Evolutionary conservation across 2,797 vertebrate genomes (phyloP).

Genomic region (Aeoliscus strigatus): DNA sequence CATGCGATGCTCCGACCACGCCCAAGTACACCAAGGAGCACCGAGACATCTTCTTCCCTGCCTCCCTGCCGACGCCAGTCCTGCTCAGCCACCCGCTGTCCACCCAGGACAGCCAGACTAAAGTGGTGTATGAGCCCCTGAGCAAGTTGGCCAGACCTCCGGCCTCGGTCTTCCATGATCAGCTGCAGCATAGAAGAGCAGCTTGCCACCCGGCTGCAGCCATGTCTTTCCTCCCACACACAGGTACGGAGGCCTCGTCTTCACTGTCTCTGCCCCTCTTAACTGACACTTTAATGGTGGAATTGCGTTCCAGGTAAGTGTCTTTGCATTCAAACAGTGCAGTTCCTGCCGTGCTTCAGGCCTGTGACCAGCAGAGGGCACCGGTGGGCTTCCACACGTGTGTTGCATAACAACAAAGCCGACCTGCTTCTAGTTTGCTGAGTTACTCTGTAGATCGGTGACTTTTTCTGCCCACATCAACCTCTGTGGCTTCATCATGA

Average conservation of each 20-base stretch:
- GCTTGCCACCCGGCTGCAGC: conserved; percentile 60
- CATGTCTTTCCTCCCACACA: conserved; percentile 68
- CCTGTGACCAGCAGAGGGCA: conserved; percentile 53
- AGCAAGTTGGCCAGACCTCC: conserved; percentile 74
- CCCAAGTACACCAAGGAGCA: conserved; percentile 89
- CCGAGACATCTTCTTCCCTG: conserved; percentile 86
- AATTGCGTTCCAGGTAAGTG: too few relatives aligned
- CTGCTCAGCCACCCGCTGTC: conserved; percentile 68
- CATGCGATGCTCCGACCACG: conserved; percentile 84
- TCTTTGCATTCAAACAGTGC: too few relatives aligned
- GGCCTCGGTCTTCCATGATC: conserved; percentile 60
- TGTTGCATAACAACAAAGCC: conserved; percentile 43
- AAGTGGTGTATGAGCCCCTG: conserved; percentile 58
- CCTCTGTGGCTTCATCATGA: not conserved
- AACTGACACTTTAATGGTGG: not conserved
- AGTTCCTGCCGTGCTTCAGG: not conserved
- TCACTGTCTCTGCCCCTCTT: not conserved
- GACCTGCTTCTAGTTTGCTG: conserved; percentile 29
- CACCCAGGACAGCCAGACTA: conserved; percentile 67
- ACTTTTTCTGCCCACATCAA: not conserved
- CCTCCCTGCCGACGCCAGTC: conserved; percentile 63
- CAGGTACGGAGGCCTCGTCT: conserved; percentile 56
- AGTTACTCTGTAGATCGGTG: not conserved
- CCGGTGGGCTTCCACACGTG: conserved; percentile 18
- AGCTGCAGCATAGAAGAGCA: conserved; percentile 57